These are phyloP conservation scores for Oxytorus armatus DNA, from an alignment of 2,888 invertebrate species.

Conservation along the genomic window DNA sequence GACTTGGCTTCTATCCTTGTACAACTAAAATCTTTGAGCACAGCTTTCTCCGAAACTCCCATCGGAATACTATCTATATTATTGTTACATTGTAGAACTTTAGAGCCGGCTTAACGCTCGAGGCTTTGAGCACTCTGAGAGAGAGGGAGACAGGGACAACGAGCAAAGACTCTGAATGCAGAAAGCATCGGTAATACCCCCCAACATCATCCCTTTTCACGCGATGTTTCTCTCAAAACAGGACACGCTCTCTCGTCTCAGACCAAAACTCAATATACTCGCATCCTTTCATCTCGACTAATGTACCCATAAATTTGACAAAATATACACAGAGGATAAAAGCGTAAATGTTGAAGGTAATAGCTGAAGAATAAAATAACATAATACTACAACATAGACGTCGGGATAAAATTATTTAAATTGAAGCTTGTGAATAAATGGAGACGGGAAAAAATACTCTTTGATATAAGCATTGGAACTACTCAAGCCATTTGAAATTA, in stretches of 20 bases:
- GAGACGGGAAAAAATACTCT: too few relatives aligned
- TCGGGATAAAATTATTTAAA: too few relatives aligned
- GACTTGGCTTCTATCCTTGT: constrained; percentile 56
- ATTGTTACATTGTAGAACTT: constrained; percentile 78
- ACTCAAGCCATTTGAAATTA: too few relatives aligned
- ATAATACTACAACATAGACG: too few relatives aligned
- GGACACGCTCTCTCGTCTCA: not conserved
- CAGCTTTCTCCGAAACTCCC: constrained; percentile 69
- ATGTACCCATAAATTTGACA: not conserved
- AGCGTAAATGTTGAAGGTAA: too few relatives aligned
- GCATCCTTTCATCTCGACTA: not conserved
- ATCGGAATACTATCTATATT: constrained; percentile 30
- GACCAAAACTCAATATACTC: not conserved
- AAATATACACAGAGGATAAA: too few relatives aligned
- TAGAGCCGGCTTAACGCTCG: constrained; percentile 76
- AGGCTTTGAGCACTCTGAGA: constrained; percentile 59
- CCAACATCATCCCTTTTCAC: constrained; percentile 11
- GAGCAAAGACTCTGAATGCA: constrained; percentile 5
- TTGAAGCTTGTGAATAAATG: too few relatives aligned
- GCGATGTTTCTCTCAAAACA: constrained; percentile 10
- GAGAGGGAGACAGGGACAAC: not conserved
- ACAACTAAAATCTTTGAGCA: constrained; percentile 29
- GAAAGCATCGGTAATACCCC: constrained; percentile 1
- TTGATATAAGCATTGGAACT: too few relatives aligned
- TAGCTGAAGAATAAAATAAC: too few relatives aligned